phyloP scores from a whole-genome alignment of 2,888 invertebrate species.

The Aproaerema taeniolella region DNA sequence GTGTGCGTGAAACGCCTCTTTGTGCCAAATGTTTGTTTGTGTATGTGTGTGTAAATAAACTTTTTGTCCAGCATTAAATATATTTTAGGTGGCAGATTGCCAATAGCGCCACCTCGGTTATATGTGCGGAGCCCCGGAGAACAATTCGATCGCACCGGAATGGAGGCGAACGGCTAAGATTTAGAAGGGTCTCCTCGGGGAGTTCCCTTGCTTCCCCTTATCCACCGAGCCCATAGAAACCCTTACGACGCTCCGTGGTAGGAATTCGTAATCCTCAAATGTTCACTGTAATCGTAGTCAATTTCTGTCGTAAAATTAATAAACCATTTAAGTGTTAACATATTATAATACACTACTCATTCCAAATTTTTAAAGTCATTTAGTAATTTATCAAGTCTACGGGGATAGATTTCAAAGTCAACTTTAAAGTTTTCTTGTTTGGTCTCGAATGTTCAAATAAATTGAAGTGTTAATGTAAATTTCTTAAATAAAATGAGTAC shows the following conservation, averaged over 20 bases:
- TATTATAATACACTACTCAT: conserved; percentile 32
- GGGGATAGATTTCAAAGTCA: conserved; percentile 32
- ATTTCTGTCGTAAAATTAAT: conserved; percentile 39
- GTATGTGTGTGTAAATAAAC: conserved; percentile 53
- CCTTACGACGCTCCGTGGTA: conserved; percentile 6
- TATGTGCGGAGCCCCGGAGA: conserved; percentile 16
- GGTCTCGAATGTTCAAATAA: conserved; percentile 43
- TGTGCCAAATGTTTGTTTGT: conserved; percentile 70
- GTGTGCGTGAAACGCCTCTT: conserved; percentile 64
- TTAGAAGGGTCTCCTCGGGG: not conserved
- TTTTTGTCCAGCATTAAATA: conserved; percentile 41
- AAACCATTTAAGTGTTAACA: conserved; percentile 31
- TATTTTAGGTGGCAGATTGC: conserved; percentile 39
- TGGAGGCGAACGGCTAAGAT: conserved; percentile 2
- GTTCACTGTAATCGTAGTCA: conserved; percentile 32
- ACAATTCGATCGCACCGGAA: conserved; percentile 14
- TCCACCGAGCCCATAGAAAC: not conserved
- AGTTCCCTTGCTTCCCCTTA: not conserved
- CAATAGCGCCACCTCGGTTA: conserved; percentile 37
- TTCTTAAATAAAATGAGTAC: conserved; percentile 43
- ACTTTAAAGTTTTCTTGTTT: conserved; percentile 34
- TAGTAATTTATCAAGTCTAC: conserved; percentile 19
- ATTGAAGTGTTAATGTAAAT: conserved; percentile 54
- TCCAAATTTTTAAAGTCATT: conserved; percentile 25
- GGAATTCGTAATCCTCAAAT: conserved; percentile 6